phyloP scores from a whole-genome alignment of 2,797 vertebrate genomes.

The Enteromius fasciolatus region DNA sequence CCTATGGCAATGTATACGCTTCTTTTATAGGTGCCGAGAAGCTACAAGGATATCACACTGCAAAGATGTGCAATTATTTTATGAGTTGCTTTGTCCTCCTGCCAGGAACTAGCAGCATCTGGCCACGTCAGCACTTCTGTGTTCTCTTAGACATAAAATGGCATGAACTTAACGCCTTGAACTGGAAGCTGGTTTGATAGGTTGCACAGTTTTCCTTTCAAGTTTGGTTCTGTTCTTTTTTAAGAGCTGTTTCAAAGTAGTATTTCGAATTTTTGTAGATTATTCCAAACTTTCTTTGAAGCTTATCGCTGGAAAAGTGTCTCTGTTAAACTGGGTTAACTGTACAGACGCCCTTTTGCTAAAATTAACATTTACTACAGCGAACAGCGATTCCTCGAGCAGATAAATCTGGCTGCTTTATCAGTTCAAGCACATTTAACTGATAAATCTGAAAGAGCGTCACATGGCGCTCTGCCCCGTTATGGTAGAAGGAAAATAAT shows the following conservation, averaged over 20 bases:
- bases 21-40: conserved; percentile 51
- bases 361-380: conserved; percentile 40
- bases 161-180: conserved; percentile 45
- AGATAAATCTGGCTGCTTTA: conserved; percentile 33
- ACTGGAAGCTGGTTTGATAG: conserved; percentile 16
- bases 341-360: conserved; percentile 26
- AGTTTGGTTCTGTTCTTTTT: conserved; percentile 46
- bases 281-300: conserved; percentile 47
- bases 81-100: conserved; percentile 64
- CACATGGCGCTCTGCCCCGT: background rate
- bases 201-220: conserved; percentile 30
- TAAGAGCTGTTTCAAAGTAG: conserved; percentile 60
- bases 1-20: conserved; percentile 61
- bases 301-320: conserved; percentile 38
- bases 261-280: conserved; percentile 54
- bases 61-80: conserved; percentile 63
- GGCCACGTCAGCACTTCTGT: conserved; percentile 63
- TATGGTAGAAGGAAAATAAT: conserved; percentile 27
- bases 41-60: conserved; percentile 59
- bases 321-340: conserved; percentile 43
- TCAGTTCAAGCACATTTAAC: conserved; percentile 45
- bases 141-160: conserved; percentile 51
- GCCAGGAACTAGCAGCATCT: conserved; percentile 59
- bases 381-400: conserved; percentile 25
- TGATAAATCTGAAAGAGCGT: conserved; percentile 41